Base-by-base conservation (phyloP, 2,888 invertebrate genomes). In the Phengaris alcon region DNA sequence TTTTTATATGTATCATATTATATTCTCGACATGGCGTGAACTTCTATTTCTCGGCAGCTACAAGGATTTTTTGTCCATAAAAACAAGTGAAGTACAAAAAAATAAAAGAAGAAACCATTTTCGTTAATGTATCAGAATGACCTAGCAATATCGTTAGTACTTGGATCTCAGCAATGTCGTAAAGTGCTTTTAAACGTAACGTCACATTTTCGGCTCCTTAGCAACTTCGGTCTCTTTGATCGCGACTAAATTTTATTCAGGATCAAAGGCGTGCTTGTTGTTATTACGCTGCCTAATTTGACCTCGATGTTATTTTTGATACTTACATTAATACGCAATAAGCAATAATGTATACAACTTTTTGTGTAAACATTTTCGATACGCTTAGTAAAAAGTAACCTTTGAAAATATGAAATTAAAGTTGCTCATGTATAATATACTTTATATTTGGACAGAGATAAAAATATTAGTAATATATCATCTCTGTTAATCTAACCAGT, bases 101-200 rank as follows among this genome's bases (percentile, higher is more conserved):
- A 15, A 64, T 22, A 35, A 35, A 64, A 64, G 35, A 10, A 22
- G 4, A 15, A 9, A 22, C 15, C 15, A 15, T 64, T 64, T 12
- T 35, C 64, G 64, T 64, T 35, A 64, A 64, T 59, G 35, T 64
- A 64, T 64, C 64, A 35, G 12, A 64, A 35, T 64, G 64, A 64
- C 64, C 35, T 64, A 64, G 64, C 64, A 64, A 64, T 64, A 35
- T 64, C 35, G 35, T 64, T 12, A 12, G 12, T 64, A 64, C 64
- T 35, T 12, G 35, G 35, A 9, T 10, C 64, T 22, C 3, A 59
- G 64, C 35, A 64, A 64, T 64, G 35, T 64, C 10, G 35, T 64
- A 12, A 64, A 35, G 64, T 64, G 35, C 64, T 44, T 52, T 64
- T 12, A 64, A 64, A 64, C 6, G 35, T 64, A 64, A 35, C 64